These are phyloP conservation scores for Staurois parvus DNA, from an alignment of 2,797 vertebrate genomes.

Conservation along the genomic window DNA sequence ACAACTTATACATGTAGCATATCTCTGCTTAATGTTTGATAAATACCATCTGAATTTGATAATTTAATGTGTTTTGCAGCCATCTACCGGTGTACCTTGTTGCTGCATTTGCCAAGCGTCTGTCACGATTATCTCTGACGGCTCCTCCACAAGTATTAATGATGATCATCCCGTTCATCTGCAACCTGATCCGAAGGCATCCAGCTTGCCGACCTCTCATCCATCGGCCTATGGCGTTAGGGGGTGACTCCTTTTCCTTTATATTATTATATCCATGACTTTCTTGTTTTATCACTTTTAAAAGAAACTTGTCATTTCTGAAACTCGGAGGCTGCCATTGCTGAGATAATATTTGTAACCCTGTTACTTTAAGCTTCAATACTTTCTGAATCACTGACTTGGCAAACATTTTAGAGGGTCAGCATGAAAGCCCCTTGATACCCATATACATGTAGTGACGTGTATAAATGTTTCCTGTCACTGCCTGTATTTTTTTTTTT, in stretches of 20 bases:
- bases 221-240: slow-evolving; percentile 80
- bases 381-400: too few relatives aligned
- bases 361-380: not conserved
- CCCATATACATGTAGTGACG: too few relatives aligned
- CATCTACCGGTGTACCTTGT: slow-evolving; percentile 93
- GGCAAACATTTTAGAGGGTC: not conserved
- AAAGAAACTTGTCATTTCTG: too few relatives aligned
- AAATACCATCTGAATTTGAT: not conserved
- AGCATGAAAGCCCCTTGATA: not conserved
- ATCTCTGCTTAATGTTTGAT: not conserved
- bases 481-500: too few relatives aligned
- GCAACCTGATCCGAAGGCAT: slow-evolving; percentile 92
- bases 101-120: slow-evolving; percentile 91
- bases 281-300: not conserved
- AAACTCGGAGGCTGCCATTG: too few relatives aligned
- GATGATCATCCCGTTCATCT: slow-evolving; percentile 90
- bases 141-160: slow-evolving; percentile 89
- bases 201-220: slow-evolving; percentile 87
- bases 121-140: slow-evolving; percentile 87
- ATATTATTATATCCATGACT: not conserved
- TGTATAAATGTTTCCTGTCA: too few relatives aligned
- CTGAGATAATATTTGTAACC: too few relatives aligned
- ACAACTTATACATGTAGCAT: not conserved
- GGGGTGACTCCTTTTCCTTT: slow-evolving; percentile 64
- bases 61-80: slow-evolving; percentile 68